Evolutionary conservation across 2,113 vertebrate genomes (phyloP), one percentile per base, ranked within the genome.

Genomic region (Burhinus oedicnemus): DNA sequence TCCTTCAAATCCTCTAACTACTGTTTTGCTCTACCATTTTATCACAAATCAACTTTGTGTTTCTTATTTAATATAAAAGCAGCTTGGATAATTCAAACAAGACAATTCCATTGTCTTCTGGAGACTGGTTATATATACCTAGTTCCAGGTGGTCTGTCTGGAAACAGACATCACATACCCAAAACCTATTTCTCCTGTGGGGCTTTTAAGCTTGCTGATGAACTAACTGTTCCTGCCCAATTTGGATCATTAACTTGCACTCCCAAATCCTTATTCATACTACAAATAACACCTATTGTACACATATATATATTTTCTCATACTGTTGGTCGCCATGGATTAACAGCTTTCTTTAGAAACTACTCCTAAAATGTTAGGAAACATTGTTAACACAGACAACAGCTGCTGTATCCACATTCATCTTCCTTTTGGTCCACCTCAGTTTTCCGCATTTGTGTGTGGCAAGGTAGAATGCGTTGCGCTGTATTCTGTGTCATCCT

Each of bases 401-500:
- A 90, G 77, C 65, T 82, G 61, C 69, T 42, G 6, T 12, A 60
- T 6, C 20, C 27, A 75, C 82, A 90, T 38, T 36, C 18, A 29
- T 21, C 77, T 45, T 77, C 27, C 7, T 38, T 76, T 27, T 68
- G 30, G 49, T 34, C 11, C 36, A 30, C 36, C 40, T 58, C 55
- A 7, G 16, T 3, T 74, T 26, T n/a, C 30, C 93, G 72, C 57
- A 45, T 17, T 44, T 42, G 12, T 44, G 54, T 1, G 1, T 22
- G 51, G 51, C 42, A 30, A 20, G 0, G 1, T 1, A 16, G 25
- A 57, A 62, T 1, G 12, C 2, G 4, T 2, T 10, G 32, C 26
- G 38, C 69, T 66, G 18, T 9, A 2, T 11, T 66, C 22, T 36
- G 38, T 27, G 34, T 17, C 22, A 51, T 19, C 9, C 21, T 49